Evolutionary conservation across 2,888 invertebrate genomes (phyloP).

Genomic region (Blastobasis lacticolella): DNA sequence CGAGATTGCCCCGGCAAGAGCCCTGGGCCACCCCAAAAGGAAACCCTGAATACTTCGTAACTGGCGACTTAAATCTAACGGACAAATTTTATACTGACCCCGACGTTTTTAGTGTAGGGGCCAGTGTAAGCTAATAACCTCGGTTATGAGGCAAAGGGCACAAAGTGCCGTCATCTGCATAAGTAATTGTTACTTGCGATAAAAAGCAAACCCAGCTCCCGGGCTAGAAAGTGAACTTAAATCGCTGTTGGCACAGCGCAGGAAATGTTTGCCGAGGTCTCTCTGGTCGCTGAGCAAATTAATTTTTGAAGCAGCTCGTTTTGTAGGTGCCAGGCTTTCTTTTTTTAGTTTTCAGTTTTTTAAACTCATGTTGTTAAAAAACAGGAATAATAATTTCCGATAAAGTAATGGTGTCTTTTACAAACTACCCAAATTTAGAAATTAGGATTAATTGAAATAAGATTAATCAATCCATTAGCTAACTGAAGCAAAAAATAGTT

Average conservation of each 20-base stretch:
- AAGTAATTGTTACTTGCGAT: constrained; percentile 34
- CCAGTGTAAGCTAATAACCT: constrained; percentile 31
- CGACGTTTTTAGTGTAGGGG: constrained; percentile 21
- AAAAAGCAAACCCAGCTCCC: constrained; percentile 17
- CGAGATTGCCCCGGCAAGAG: constrained; percentile 9
- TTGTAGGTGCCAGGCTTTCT: no score
- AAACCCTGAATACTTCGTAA: constrained; percentile 13
- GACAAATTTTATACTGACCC: constrained; percentile 21
- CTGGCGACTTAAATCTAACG: constrained; percentile 21
- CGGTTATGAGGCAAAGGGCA: constrained; percentile 21
- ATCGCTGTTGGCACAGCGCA: neutral
- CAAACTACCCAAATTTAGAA: no score
- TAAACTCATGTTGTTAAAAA: no score
- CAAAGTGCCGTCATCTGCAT: constrained; percentile 36
- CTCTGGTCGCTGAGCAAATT: no score
- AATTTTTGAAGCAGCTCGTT: no score
- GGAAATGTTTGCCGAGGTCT: no score
- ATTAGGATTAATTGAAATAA: no score
- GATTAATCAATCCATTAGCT: no score
- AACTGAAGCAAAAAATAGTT: no score
- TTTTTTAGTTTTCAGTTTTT: no score
- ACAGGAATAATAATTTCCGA: no score
- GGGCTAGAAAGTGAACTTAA: constrained; percentile 6
- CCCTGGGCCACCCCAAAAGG: constrained; percentile 4
- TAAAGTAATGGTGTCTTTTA: no score